Evolutionary conservation across 1,140 invertebrate genomes (phyloP), one percentile per base, ranked within the genome.

Genomic region (Formica selysi): DNA sequence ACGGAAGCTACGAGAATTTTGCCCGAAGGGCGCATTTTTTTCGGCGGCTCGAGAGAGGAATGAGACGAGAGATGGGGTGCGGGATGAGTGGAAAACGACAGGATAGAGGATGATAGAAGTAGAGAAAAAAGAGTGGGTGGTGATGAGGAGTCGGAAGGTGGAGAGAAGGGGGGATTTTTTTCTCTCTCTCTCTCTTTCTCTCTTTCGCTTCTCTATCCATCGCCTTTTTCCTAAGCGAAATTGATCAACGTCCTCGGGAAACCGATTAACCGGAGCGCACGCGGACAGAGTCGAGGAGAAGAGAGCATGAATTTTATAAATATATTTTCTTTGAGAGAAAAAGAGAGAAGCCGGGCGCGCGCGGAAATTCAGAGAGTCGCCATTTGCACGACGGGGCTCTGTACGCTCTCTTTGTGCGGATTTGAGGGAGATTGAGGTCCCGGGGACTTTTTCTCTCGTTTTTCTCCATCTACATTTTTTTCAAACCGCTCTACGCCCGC

Each of bases 211-310:
- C 48, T 76, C 57, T 65, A 22, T 51, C 26, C 16, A 71, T 76
- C 41, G 41, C 16, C 41, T 67, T 61, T 76, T 90, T 79, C 86
- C 89, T 85, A 89, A 57, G 74, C 89, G 79, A 89, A 90, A 90
- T 90, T 90, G 89, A 90, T 90, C 89, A 90, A 90, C 89, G 89
- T 90, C 79, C 89, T 90, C 89, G 89, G 87, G 74, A 90, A 90
- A 90, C 88, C 87, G 89, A 90, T 90, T 90, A 90, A 90, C 89
- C 89, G 44, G 73, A 44, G 61, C 54, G 79, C 79, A 29, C 79
- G 68, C 78, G 87, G 78, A 90, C 88, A 38, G 85, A 41, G 85
- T 65, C 88, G 44, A 65, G 26, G 76, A 32, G 32, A 32, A 32
- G 32, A 32, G 32, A 79, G 74, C 79, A 89, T 89, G 88, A 90